phyloP scores from a whole-genome alignment of 2,888 invertebrate genomes.

The Erpobdella octoculata region DNA sequence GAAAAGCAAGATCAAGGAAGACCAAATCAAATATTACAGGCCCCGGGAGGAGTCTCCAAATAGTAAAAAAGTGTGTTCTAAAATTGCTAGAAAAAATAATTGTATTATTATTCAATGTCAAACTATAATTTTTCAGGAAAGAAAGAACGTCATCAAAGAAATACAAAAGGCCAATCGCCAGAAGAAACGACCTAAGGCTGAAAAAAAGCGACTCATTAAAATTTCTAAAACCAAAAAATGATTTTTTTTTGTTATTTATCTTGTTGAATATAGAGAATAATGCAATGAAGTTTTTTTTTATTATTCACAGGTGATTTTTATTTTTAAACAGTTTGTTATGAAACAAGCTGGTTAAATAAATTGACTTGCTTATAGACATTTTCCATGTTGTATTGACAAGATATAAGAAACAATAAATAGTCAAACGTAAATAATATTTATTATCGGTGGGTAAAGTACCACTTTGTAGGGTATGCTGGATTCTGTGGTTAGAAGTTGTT shows the following conservation, averaged over 20 bases:
- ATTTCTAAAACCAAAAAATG: conserved; percentile 21
- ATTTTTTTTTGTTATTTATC: neutral
- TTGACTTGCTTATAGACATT: too few species aligned
- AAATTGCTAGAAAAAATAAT: neutral
- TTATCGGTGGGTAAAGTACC: too few species aligned
- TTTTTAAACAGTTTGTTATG: too few species aligned
- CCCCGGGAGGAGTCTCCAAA: conserved; percentile 9
- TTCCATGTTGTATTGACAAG: too few species aligned
- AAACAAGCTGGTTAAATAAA: too few species aligned
- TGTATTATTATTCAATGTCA: neutral
- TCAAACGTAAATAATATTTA: too few species aligned
- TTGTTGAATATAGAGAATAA: too few species aligned
- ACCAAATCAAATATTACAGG: neutral
- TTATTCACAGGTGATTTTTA: too few species aligned
- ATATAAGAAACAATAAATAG: too few species aligned
- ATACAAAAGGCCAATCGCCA: conserved; percentile 7
- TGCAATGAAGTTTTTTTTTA: too few species aligned
- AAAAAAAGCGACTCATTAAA: conserved; percentile 20
- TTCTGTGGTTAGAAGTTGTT: too few species aligned
- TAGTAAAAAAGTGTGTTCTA: neutral
- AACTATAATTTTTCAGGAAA: conserved; percentile 9
- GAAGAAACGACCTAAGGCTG: conserved; percentile 12
- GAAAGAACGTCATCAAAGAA: conserved; percentile 26
- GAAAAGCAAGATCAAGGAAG: neutral
- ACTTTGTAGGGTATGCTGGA: too few species aligned